phyloP scores from a whole-genome alignment of 1,140 invertebrate genomes.

The Drosophila paulistorum region DNA sequence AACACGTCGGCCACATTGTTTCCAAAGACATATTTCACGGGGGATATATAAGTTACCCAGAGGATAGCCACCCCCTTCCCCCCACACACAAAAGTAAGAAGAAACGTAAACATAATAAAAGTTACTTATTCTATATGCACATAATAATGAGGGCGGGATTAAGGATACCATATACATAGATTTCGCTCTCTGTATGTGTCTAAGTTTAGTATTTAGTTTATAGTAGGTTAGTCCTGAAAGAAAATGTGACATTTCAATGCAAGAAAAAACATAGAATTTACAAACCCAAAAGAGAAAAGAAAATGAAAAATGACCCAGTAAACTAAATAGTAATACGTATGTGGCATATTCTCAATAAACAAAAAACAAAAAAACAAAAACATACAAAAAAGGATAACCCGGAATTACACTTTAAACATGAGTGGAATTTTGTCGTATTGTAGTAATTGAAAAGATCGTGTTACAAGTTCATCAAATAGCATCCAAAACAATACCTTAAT shows the following conservation, averaged over 20 bases:
- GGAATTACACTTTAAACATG: not conserved
- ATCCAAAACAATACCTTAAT: not conserved
- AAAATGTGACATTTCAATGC: slow-evolving; percentile 77
- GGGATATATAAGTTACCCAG: slow-evolving; percentile 20
- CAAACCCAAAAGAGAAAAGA: slow-evolving; percentile 25
- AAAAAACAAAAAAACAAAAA: not conserved
- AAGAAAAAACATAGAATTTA: slow-evolving; percentile 47
- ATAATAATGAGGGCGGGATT: not conserved
- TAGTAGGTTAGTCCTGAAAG: slow-evolving; percentile 47
- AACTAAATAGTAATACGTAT: slow-evolving; percentile 17
- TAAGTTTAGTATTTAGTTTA: slow-evolving; percentile 42
- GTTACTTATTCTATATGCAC: slow-evolving; percentile 12
- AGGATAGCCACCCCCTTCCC: not conserved
- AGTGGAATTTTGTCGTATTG: slow-evolving; percentile 12
- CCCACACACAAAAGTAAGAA: not conserved
- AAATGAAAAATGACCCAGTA: slow-evolving; percentile 36
- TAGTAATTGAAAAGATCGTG: slow-evolving; percentile 15
- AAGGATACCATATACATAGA: not conserved
- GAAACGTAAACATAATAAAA: not conserved
- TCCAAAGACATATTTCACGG: slow-evolving; percentile 80
- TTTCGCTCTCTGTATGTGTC: slow-evolving; percentile 8
- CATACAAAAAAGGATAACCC: not conserved
- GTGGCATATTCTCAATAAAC: not conserved
- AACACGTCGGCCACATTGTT: slow-evolving; percentile 62
- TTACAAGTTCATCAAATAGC: slow-evolving; percentile 48